Percentiles rank a stretch among this genome's conserved stretches.
Evolutionary conservation across 1,140 invertebrate species (phyloP).

Genomic region (Camponotus vicinus): DNA sequence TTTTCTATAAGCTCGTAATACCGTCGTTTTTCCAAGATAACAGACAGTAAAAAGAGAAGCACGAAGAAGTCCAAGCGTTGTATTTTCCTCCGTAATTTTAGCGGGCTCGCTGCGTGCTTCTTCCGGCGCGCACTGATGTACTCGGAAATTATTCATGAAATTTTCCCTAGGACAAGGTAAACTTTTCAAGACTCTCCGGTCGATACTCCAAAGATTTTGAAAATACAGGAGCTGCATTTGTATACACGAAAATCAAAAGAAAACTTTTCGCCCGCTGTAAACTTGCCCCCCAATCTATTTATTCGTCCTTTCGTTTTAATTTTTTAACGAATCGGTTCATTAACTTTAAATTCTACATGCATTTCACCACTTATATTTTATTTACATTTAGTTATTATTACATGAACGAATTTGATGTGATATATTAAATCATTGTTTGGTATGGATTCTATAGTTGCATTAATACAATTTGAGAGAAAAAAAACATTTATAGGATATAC

Average conservation of each 20-base stretch:
- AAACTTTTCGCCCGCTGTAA: constrained; percentile 7
- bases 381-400: neutral
- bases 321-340: neutral
- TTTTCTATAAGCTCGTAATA: constrained; percentile 35
- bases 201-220: constrained; percentile 24
- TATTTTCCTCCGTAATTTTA: constrained; percentile 42
- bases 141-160: constrained; percentile 62
- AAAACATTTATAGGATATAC: neutral
- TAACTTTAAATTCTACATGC: neutral
- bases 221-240: constrained; percentile 25
- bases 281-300: constrained; percentile 15
- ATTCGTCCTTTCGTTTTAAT: neutral
- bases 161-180: constrained; percentile 57
- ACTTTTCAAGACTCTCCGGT: constrained; percentile 33
- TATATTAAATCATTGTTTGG: neutral
- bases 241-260: constrained; percentile 32
- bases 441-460: neutral
- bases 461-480: constrained; percentile 13
- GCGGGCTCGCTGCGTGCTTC: neutral
- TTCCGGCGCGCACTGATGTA: constrained; percentile 33
- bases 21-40: constrained; percentile 41
- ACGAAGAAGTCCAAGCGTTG: constrained; percentile 40
- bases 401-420: neutral
- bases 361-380: neutral
- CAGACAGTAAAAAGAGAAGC: neutral